Conservation (phyloP, 2,797 vertebrate genomes). For the Carcharodon carcharias region DNA sequence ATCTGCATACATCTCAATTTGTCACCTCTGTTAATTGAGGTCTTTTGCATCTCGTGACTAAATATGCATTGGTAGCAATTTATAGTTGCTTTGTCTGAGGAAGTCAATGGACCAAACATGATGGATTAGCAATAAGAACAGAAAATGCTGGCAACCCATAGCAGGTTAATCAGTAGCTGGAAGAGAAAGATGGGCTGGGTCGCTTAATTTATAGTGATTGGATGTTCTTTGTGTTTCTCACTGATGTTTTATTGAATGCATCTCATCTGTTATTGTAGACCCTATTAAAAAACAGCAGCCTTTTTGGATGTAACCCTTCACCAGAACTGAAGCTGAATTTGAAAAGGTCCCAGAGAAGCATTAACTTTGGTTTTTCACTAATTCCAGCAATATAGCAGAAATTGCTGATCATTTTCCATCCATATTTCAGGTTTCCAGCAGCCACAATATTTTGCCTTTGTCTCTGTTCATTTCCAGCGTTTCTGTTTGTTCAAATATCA, state of each 20-base stretch:
- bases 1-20: slow-evolving; percentile 10
- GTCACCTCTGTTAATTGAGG: not conserved
- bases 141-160: not conserved
- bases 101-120: not conserved
- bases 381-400: no score
- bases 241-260: not conserved
- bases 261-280: not conserved
- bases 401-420: no score
- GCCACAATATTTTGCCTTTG: no score
- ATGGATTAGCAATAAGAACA: not conserved
- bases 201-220: not conserved
- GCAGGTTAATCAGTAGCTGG: not conserved
- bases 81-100: not conserved
- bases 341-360: not conserved
- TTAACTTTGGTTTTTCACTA: not conserved
- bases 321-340: not conserved
- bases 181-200: not conserved
- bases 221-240: not conserved
- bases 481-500: not conserved
- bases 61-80: not conserved
- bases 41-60: not conserved
- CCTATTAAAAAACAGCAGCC: not conserved
- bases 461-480: not conserved
- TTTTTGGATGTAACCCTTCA: not conserved
- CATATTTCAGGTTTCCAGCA: no score